These are phyloP conservation scores for Sisyra terminalis DNA, from an alignment of 2,888 invertebrate genomes.

Conservation along the genomic window DNA sequence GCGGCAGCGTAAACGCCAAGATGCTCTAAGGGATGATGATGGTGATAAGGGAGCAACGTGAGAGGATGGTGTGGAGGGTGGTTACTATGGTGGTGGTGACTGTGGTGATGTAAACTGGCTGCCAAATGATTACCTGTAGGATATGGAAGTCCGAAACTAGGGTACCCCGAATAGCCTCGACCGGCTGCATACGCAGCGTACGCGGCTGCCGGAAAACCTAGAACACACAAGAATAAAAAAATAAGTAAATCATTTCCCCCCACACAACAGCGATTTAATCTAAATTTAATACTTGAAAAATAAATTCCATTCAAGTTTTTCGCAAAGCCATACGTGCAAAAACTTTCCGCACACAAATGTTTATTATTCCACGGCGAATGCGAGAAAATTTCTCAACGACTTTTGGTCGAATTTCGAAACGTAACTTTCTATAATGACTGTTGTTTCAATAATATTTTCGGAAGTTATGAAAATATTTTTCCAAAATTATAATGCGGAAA, in stretches of 20 bases:
- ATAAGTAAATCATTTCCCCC: neutral
- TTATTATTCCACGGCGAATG: too few species aligned
- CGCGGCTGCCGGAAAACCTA: conserved; percentile 90
- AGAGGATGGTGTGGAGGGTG: conserved; percentile 28
- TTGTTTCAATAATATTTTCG: too few species aligned
- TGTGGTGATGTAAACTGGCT: conserved; percentile 60
- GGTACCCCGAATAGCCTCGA: conserved; percentile 93
- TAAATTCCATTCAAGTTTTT: too few species aligned
- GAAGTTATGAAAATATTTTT: too few species aligned
- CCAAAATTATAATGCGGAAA: too few species aligned
- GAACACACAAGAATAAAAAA: conserved; percentile 10
- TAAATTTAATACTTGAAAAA: too few species aligned
- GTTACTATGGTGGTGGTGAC: conserved; percentile 30
- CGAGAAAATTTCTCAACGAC: too few species aligned
- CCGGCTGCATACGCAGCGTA: conserved; percentile 94
- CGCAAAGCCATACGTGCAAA: too few species aligned
- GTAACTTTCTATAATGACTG: too few species aligned
- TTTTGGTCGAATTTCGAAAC: too few species aligned
- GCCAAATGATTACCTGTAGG: conserved; percentile 87
- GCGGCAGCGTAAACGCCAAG: conserved; percentile 38
- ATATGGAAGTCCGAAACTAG: conserved; percentile 95
- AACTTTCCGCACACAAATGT: too few species aligned
- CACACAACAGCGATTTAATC: too few species aligned
- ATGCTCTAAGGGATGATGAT: conserved; percentile 37
- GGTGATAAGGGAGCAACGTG: conserved; percentile 39